These are phyloP conservation scores for Channa maculata DNA, from an alignment of 2,113 vertebrate genomes.

Conservation along the genomic window DNA sequence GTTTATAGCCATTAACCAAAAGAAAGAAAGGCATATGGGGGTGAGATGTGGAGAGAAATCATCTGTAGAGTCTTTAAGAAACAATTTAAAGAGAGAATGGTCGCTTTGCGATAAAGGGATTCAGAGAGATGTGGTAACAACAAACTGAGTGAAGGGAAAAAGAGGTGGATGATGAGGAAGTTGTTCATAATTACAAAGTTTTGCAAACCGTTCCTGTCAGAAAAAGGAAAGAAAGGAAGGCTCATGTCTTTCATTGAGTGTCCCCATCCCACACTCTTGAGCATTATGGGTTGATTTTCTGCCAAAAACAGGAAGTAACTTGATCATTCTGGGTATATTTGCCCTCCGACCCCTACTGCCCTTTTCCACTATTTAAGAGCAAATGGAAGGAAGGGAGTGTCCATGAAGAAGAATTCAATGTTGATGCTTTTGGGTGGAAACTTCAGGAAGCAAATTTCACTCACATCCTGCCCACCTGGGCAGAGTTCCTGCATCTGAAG, in stretches of 20 bases:
- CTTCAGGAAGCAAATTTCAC: slow-evolving; percentile 53
- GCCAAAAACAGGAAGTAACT: slow-evolving; percentile 59
- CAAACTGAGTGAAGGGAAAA: background rate
- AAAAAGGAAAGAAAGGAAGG: slow-evolving; percentile 11
- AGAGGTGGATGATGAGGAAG: slow-evolving; percentile 24
- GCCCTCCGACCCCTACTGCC: slow-evolving; percentile 24
- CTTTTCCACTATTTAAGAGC: slow-evolving; percentile 5
- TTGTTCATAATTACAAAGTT: slow-evolving; percentile 12
- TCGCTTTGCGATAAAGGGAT: slow-evolving; percentile 21
- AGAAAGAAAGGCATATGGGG: slow-evolving; percentile 18
- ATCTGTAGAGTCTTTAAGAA: background rate
- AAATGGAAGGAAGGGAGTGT: slow-evolving; percentile 52
- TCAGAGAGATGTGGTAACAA: slow-evolving; percentile 4
- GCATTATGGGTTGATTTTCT: slow-evolving; percentile 18
- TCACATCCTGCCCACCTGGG: slow-evolving; percentile 73
- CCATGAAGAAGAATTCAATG: slow-evolving; percentile 27
- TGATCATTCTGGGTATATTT: slow-evolving; percentile 34
- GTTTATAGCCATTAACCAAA: slow-evolving; percentile 23
- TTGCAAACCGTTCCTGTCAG: background rate
- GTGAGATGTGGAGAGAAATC: slow-evolving; percentile 33
- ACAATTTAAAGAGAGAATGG: background rate
- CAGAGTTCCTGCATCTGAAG: slow-evolving; percentile 51
- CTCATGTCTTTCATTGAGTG: slow-evolving; percentile 15
- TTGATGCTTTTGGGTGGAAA: slow-evolving; percentile 27
- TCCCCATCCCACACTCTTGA: background rate